Evolutionary conservation across 2,888 invertebrate species (phyloP).

Genomic region (Cantharis nigra): DNA sequence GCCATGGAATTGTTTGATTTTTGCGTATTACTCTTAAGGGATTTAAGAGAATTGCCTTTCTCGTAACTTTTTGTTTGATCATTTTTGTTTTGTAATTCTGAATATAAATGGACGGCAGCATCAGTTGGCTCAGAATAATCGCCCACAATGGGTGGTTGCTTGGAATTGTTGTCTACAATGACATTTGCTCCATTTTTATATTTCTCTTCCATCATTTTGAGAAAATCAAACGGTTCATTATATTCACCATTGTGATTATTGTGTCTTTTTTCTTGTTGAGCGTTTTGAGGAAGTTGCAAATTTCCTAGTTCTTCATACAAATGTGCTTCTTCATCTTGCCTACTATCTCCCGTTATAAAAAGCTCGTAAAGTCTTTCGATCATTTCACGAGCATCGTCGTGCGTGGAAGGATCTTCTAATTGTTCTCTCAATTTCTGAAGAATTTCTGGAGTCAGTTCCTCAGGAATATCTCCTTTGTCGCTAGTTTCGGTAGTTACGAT

Average conservation of each 20-base stretch:
- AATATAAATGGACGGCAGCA: constrained; percentile 60
- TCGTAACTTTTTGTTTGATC: constrained; percentile 28
- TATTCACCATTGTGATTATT: constrained; percentile 23
- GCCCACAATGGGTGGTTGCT: constrained; percentile 51
- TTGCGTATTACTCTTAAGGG: constrained; percentile 24
- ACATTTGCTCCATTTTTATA: constrained; percentile 49
- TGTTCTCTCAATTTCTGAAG: constrained; percentile 69
- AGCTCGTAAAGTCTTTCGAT: constrained; percentile 77
- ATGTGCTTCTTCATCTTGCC: constrained; percentile 54
- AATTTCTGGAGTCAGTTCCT: constrained; percentile 75
- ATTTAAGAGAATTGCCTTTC: constrained; percentile 38
- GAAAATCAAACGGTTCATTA: constrained; percentile 61
- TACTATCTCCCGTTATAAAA: constrained; percentile 71
- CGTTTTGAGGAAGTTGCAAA: constrained; percentile 46
- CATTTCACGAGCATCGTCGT: constrained; percentile 75
- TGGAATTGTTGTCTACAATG: constrained; percentile 34
- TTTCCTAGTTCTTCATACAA: constrained; percentile 62
- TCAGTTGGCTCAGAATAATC: constrained; percentile 64
- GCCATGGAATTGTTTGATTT: constrained; percentile 59
- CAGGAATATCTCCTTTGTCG: constrained; percentile 65
- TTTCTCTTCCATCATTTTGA: constrained; percentile 65
- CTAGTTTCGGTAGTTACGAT: constrained; percentile 50
- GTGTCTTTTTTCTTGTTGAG: constrained; percentile 33
- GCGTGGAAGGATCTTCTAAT: constrained; percentile 73
- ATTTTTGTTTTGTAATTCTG: constrained; percentile 57